Base-by-base conservation (phyloP, 2,113 vertebrate genomes). In the Ceratotherium simum region DNA sequence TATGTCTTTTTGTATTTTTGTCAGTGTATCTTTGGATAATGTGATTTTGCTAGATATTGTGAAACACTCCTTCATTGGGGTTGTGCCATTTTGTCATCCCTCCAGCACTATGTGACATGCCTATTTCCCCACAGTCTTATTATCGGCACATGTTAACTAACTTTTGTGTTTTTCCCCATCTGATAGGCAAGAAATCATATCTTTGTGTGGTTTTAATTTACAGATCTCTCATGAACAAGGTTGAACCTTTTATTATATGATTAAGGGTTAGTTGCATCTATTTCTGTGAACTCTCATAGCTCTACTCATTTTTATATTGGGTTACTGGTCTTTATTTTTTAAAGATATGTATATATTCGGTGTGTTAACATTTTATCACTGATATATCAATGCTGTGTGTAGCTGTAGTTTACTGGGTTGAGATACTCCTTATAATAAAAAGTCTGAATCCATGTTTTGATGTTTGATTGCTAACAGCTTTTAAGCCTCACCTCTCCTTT, bases 401-500 rank as follows among this genome's bases (percentile, higher is more conserved):
- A 70, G 60, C 56, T 81, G 4, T 78, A 79, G 33, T 70, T 81
- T 65, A 56, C 31, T 36, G 67, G 65, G 6, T 18, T 70, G 10
- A 93, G 42, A 78, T 42, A 78, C 27, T 69, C 39, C 54, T 84
- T 82, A 4, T 64, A 91, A 56, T 60, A 92, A 73, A 79, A 95
- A 42, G 73, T 86, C 82, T 92, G 73, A 70, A 73, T 87, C 65
- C 29, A 46, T 70, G 67, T 95, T 95, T 62, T 64, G 73, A 86
- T 80, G 48, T 72, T 72, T 86, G 79, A 82, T 21, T 83, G 70
- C 70, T 80, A n/a, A 64, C 42, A 64, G 42, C 27, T 95, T 64
- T 73, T 73, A 92, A 73, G 33, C 23, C 65, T 87, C 29, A 36
- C 56, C 12, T 81, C 33, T 91, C 36, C 51, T 20, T 46, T 29